Percentiles rank a stretch among this genome's conserved stretches.
Evolutionary conservation across 1,140 invertebrate species (phyloP).

Genomic region (Onthophagus taurus): DNA sequence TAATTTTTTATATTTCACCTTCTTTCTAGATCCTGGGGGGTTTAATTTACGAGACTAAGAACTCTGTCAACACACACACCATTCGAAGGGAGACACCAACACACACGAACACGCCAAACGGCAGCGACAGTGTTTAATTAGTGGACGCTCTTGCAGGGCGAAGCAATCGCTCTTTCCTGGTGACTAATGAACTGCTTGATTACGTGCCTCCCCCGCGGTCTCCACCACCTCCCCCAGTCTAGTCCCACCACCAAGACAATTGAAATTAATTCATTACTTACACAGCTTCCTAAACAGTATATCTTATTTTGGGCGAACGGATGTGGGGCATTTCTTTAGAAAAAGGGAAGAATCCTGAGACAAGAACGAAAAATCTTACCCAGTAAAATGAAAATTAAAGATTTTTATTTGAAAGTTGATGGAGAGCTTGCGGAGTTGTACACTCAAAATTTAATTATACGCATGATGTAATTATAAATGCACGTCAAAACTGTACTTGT

Average conservation of each 20-base stretch:
- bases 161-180: slow-evolving; percentile 17
- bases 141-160: slow-evolving; percentile 15
- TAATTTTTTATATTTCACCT: neutral
- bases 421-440: too few relatives aligned
- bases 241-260: slow-evolving; percentile 7
- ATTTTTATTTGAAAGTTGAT: too few relatives aligned
- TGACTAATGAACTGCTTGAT: slow-evolving; percentile 19
- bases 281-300: slow-evolving; percentile 7
- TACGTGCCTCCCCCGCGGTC: slow-evolving; percentile 10
- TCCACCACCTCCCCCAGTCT: neutral
- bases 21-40: neutral
- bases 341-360: too few relatives aligned
- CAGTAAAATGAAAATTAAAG: too few relatives aligned
- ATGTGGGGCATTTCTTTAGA: neutral
- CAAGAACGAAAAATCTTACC: neutral
- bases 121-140: slow-evolving; percentile 18
- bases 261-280: slow-evolving; percentile 17
- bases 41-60: slow-evolving; percentile 6
- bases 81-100: too few relatives aligned
- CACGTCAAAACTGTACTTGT: too few relatives aligned
- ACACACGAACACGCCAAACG: too few relatives aligned
- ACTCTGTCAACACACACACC: slow-evolving; percentile 11
- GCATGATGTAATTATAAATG: too few relatives aligned
- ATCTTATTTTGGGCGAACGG: slow-evolving; percentile 4
- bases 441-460: too few relatives aligned